Evolutionary conservation across 2,113 vertebrate genomes (phyloP).

Genomic region (Probosciger aterrimus): DNA sequence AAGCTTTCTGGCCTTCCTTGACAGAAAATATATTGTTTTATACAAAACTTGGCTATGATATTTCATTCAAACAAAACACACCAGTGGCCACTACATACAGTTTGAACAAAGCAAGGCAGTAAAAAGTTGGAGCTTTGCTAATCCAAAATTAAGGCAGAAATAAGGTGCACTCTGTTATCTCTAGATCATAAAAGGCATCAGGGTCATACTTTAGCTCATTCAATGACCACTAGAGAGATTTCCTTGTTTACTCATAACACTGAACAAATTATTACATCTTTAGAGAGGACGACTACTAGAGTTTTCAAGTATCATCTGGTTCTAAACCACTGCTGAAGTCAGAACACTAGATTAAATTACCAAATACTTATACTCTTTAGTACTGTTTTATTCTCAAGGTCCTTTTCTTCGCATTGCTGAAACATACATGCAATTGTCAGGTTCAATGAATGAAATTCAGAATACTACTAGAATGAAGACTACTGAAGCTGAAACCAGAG

Average conservation of each 20-base stretch:
- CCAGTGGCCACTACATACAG: background rate
- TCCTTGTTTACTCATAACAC: background rate
- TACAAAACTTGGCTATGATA: background rate
- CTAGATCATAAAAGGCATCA: background rate
- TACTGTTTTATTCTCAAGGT: background rate
- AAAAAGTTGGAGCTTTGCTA: background rate
- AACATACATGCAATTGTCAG: background rate
- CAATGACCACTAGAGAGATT: background rate
- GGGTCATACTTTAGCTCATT: background rate
- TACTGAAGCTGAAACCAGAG: background rate
- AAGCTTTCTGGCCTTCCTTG: background rate
- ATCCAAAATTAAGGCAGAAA: background rate
- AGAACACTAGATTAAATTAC: background rate
- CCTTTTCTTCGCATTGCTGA: background rate
- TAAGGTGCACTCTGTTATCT: accelerated
- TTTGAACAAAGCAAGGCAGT: background rate
- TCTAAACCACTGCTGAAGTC: background rate
- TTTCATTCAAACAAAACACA: background rate
- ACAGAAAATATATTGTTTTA: background rate
- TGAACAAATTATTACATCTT: background rate
- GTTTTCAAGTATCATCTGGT: background rate
- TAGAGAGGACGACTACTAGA: background rate
- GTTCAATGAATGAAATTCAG: background rate
- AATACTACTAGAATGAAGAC: background rate
- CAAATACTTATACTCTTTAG: background rate